Evolutionary conservation across 2,113 vertebrate genomes (phyloP).

Genomic region (Cromileptes altivelis): DNA sequence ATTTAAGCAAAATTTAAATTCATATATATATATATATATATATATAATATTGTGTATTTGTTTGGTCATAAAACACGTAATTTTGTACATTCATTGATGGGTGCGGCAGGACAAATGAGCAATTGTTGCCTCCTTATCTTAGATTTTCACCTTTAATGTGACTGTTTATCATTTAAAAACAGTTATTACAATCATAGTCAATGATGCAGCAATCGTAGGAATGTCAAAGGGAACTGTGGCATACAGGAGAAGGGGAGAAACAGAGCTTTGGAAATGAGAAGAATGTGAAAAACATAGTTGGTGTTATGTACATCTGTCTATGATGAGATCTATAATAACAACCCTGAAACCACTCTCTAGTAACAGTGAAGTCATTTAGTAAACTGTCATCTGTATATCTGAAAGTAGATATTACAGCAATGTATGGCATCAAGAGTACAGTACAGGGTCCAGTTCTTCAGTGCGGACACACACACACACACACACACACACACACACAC

Average conservation of each 20-base stretch:
- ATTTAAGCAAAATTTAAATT: conserved; percentile 44
- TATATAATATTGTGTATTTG: conserved; percentile 24
- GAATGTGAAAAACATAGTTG: neutral
- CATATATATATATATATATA: conserved; percentile 26
- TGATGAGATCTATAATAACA: neutral
- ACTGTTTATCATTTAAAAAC: conserved; percentile 23
- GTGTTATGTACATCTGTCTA: neutral
- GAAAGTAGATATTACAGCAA: neutral
- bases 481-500: conserved; percentile 11
- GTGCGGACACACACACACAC: neutral
- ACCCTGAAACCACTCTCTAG: conserved; percentile 6
- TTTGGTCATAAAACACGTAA: conserved; percentile 19
- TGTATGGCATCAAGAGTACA: conserved; percentile 31
- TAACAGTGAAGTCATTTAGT: neutral
- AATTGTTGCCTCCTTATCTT: conserved; percentile 12
- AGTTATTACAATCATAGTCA: conserved; percentile 68
- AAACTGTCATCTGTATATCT: conserved; percentile 1
- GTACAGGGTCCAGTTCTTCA: conserved; percentile 12
- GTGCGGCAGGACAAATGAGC: conserved; percentile 14
- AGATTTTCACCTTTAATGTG: conserved; percentile 1
- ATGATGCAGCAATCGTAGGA: conserved; percentile 46
- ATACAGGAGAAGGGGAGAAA: neutral
- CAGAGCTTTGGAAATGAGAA: conserved; percentile 5
- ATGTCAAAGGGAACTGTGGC: conserved; percentile 12
- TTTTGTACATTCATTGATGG: conserved; percentile 59